Evolutionary conservation across 2,113 vertebrate species (phyloP).

Genomic region (Antechinus stuartii): DNA sequence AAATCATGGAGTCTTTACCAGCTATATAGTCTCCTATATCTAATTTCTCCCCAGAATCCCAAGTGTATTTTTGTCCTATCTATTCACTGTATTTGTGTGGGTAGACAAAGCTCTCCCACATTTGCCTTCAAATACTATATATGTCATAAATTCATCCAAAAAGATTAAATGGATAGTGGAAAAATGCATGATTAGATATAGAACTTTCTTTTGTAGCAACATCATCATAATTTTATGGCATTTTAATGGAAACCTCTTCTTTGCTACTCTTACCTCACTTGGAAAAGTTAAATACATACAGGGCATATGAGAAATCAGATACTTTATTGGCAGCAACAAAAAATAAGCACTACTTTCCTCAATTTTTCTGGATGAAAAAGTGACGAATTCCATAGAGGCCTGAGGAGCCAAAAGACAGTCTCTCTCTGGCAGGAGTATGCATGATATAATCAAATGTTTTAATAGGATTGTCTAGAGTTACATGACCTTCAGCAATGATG

Average conservation of each 20-base stretch:
- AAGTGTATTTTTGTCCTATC: background rate
- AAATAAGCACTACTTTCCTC: constrained; percentile 34
- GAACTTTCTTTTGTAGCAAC: constrained; percentile 9
- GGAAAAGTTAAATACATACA: constrained; percentile 39
- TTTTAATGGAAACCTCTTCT: constrained; percentile 43
- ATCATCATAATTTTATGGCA: background rate
- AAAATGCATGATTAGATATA: background rate
- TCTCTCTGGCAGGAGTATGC: constrained; percentile 39
- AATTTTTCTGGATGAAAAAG: constrained; percentile 55
- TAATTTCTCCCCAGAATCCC: constrained; percentile 10
- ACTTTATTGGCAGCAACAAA: constrained; percentile 48
- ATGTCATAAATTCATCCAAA: background rate
- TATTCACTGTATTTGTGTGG: background rate
- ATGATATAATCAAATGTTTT: constrained; percentile 61
- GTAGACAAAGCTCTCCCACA: background rate
- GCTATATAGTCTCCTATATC: background rate
- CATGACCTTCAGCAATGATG: constrained; percentile 66
- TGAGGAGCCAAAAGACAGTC: constrained; percentile 31
- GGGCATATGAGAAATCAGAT: constrained; percentile 50
- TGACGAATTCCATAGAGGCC: constrained; percentile 46
- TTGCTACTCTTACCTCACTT: constrained; percentile 11
- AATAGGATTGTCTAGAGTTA: constrained; percentile 56
- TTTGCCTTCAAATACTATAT: constrained; percentile 27
- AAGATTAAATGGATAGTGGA: constrained; percentile 5
- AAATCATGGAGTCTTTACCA: background rate